phyloP scores from a whole-genome alignment of 2,888 invertebrate genomes.

The Trachelus iudaicus region DNA sequence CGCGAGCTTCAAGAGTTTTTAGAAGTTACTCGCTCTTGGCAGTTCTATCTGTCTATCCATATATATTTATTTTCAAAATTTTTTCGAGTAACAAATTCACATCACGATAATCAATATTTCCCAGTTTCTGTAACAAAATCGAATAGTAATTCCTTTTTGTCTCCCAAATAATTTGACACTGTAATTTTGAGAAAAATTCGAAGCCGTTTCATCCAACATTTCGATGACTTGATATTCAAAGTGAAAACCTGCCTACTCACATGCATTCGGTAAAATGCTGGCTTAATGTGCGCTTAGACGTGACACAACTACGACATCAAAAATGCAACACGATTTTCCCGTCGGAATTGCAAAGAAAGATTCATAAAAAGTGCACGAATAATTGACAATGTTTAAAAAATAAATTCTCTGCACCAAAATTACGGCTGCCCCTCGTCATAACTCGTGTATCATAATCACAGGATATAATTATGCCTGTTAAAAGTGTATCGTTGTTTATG shows the following conservation, averaged over 20 bases:
- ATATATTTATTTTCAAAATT: not conserved
- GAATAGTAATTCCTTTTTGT: not conserved
- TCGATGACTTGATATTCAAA: not conserved
- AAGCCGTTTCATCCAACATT: not conserved
- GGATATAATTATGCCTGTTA: not conserved
- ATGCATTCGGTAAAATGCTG: not conserved
- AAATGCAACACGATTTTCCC: not conserved
- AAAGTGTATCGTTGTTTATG: not conserved
- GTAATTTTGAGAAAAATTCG: not conserved
- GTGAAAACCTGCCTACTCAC: not conserved
- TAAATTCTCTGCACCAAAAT: not conserved
- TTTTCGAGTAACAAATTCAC: not conserved
- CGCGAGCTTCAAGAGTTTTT: not conserved
- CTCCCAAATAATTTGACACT: not conserved
- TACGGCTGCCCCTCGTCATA: not conserved
- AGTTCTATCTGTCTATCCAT: constrained; percentile 32
- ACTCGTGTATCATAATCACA: not conserved
- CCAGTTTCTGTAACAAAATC: not conserved
- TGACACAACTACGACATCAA: constrained; percentile 27
- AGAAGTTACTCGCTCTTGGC: constrained; percentile 41
- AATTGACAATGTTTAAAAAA: not conserved
- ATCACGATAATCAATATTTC: not conserved
- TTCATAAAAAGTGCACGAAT: not conserved
- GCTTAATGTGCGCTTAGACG: constrained; percentile 49
- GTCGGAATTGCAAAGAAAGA: not conserved